Percentiles rank a stretch among this genome's conserved stretches.
Evolutionary conservation across 2,113 vertebrate species (phyloP).

Genomic region (Anoura caudifer): DNA sequence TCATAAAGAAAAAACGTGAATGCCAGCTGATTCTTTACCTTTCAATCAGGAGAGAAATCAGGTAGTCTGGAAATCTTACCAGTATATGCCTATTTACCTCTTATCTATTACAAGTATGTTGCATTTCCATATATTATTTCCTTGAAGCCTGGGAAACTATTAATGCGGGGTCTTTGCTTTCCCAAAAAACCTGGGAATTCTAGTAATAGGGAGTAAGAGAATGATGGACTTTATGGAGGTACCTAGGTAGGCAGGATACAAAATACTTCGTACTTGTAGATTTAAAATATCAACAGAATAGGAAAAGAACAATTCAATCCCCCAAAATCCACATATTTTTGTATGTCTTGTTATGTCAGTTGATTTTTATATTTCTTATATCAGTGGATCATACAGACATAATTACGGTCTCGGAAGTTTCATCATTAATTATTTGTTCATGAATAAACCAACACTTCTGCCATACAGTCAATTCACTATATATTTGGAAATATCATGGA

Average conservation of each 20-base stretch:
- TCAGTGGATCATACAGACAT: neutral
- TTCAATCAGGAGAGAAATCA: neutral
- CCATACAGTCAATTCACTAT: neutral
- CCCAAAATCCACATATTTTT: neutral
- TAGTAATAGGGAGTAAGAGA: neutral
- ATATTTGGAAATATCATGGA: neutral
- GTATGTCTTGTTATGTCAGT: neutral
- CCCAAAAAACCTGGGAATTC: neutral
- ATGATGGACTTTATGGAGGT: neutral
- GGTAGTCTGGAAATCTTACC: neutral
- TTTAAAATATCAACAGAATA: neutral
- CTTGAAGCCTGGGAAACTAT: neutral
- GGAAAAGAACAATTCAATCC: neutral
- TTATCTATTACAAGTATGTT: neutral
- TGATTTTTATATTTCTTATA: neutral
- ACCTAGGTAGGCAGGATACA: neutral
- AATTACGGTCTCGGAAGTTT: neutral
- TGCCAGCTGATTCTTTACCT: neutral
- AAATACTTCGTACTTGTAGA: neutral
- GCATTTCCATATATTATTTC: neutral
- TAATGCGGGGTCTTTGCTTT: neutral
- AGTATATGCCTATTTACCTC: neutral
- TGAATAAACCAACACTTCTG: neutral
- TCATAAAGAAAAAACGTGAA: neutral
- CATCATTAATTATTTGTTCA: neutral